A percentile compares a stretch with the other conserved stretches of the same genome.
Evolutionary conservation across 2,113 vertebrate species (phyloP).

Genomic region (Melospiza melodia): DNA sequence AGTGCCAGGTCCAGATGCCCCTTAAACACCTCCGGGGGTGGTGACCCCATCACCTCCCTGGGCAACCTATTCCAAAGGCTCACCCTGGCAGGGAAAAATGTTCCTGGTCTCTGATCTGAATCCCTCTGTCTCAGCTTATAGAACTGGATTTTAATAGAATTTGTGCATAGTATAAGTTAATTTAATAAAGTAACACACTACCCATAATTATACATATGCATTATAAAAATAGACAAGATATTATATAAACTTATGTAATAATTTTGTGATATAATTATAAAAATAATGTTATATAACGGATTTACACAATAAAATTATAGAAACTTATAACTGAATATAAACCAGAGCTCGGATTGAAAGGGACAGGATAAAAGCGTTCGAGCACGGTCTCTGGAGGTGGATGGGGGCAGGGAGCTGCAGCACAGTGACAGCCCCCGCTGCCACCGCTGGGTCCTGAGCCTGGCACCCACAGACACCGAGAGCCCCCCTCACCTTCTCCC

Average conservation of each 20-base stretch:
- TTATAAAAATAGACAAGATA: neutral
- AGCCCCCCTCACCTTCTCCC: too few species aligned
- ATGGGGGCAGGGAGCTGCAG: neutral
- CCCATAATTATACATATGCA: rapidly evolving
- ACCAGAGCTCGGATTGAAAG: rapidly evolving
- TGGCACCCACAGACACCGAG: neutral
- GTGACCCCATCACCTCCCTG: neutral
- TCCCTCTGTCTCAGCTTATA: neutral
- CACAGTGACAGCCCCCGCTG: neutral
- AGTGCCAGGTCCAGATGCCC: neutral
- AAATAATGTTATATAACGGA: too few species aligned
- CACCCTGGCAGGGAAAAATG: neutral
- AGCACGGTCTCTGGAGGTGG: rapidly evolving
- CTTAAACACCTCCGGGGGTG: neutral
- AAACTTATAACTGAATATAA: neutral
- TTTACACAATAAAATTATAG: neutral
- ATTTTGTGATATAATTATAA: rapidly evolving
- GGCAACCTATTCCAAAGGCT: neutral
- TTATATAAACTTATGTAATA: too few species aligned
- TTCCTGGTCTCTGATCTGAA: neutral
- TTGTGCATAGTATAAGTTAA: neutral
- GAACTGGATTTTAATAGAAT: rapidly evolving
- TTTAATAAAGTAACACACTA: neutral
- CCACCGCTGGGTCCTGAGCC: neutral
- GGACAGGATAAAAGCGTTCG: too few species aligned